phyloP scores from a whole-genome alignment of 2,113 vertebrate species.

The Eretmochelys imbricata region DNA sequence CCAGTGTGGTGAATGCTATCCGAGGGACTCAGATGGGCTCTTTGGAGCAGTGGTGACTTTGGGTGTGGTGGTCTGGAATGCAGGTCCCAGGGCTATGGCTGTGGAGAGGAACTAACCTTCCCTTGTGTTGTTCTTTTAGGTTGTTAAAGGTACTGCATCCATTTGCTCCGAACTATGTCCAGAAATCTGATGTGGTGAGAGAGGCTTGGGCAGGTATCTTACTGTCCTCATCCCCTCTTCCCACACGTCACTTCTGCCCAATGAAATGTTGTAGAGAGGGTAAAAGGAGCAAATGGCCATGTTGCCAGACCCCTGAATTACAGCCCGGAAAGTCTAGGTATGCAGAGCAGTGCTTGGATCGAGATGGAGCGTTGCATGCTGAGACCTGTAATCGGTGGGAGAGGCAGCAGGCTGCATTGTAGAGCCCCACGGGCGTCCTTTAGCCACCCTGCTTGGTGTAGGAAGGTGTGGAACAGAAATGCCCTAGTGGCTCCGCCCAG shows the following conservation, averaged over 20 bases:
- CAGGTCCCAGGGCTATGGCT: background rate
- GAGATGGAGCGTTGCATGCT: background rate
- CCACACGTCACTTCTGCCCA: background rate
- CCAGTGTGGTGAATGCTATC: background rate
- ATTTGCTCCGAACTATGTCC: background rate
- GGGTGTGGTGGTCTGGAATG: background rate
- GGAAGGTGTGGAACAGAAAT: background rate
- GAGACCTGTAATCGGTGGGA: background rate
- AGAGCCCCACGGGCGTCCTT: background rate
- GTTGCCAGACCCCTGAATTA: background rate
- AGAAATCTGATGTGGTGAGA: slow-evolving; percentile 18
- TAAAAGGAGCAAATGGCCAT: background rate
- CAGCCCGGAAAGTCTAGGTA: too few relatives aligned
- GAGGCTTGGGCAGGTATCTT: background rate
- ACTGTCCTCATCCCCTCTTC: background rate
- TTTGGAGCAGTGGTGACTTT: background rate
- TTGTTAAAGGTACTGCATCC: background rate
- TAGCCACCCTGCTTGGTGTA: background rate
- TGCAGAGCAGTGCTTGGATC: background rate
- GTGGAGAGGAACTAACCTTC: background rate
- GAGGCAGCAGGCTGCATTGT: background rate
- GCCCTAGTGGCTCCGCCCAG: background rate
- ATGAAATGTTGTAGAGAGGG: background rate
- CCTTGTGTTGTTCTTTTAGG: background rate
- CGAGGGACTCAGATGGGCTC: background rate